phyloP scores from a whole-genome alignment of 2,797 vertebrate genomes.

The Lepus oiostolus region DNA sequence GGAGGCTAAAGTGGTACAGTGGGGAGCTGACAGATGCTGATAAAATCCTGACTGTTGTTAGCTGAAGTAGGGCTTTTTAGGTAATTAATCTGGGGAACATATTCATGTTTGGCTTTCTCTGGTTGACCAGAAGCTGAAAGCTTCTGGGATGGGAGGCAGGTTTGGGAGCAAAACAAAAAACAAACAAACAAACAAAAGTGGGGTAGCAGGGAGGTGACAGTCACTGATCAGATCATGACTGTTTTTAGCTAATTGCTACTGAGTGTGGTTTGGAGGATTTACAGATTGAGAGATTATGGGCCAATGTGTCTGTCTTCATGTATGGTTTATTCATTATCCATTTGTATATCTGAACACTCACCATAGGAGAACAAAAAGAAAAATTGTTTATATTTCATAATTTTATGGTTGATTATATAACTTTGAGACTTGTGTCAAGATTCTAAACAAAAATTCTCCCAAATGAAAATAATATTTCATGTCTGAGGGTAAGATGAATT shows the following conservation, averaged over 20 bases:
- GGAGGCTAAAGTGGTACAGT: too few species aligned
- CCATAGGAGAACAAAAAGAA: slow-evolving; percentile 1
- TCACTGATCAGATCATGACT: not conserved
- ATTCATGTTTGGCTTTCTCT: too few species aligned
- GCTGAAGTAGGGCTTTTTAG: too few species aligned
- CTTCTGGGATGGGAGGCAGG: too few species aligned
- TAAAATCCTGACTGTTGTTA: too few species aligned
- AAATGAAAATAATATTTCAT: slow-evolving; percentile 1
- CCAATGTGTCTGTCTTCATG: not conserved
- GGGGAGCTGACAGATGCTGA: too few species aligned
- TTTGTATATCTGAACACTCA: not conserved
- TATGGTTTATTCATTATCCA: not conserved
- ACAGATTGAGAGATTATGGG: not conserved
- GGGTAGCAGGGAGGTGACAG: not conserved
- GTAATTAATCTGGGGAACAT: too few species aligned
- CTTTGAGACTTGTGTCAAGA: not conserved
- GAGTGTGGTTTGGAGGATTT: not conserved
- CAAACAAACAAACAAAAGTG: too few species aligned
- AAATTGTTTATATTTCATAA: slow-evolving; percentile 19
- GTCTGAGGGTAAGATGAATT: slow-evolving; percentile 50
- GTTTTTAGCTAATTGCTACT: not conserved
- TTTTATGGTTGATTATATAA: slow-evolving; percentile 11
- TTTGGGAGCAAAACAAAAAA: not conserved
- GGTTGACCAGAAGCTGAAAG: too few species aligned
- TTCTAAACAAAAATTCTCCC: slow-evolving; percentile 1